A percentile compares a stretch with the other conserved stretches of the same genome.
Conservation (phyloP, 1,140 invertebrate species). For the Caenorhabditis tropicalis region DNA sequence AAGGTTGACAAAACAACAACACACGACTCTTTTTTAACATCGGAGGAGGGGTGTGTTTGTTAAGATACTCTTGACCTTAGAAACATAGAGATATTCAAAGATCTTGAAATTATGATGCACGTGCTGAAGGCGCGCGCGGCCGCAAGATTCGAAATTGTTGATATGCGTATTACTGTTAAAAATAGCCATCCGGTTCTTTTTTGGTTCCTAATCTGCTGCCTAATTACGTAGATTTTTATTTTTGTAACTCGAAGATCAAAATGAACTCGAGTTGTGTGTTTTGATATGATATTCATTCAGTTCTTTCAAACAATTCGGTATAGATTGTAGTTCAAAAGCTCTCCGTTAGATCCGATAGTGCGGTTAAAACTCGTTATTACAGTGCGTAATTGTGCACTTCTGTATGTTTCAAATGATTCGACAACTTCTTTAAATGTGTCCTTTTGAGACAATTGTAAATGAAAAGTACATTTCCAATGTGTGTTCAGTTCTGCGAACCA, state of each 20-base stretch:
- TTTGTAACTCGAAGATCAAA: background rate
- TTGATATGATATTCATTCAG: background rate
- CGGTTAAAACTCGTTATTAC: background rate
- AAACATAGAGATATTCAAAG: background rate
- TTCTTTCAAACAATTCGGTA: background rate
- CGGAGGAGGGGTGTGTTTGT: background rate
- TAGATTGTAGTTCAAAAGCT: too few relatives aligned
- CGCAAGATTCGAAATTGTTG: background rate
- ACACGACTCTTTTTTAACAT: background rate
- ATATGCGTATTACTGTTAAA: background rate
- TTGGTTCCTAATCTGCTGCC: background rate
- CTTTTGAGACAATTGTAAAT: background rate
- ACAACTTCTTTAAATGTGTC: background rate
- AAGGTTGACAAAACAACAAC: conserved; percentile 31
- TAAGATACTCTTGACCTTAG: too few relatives aligned
- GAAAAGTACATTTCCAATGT: background rate
- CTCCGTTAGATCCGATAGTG: too few relatives aligned
- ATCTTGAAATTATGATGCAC: conserved; percentile 24
- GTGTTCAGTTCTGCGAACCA: background rate
- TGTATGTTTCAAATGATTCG: too few relatives aligned
- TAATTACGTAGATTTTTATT: background rate
- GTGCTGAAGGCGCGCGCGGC: background rate
- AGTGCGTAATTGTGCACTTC: too few relatives aligned
- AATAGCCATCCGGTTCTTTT: conserved; percentile 28
- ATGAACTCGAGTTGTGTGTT: background rate